Conservation (phyloP, 2,888 invertebrate genomes). For the Deroplatys truncata region DNA sequence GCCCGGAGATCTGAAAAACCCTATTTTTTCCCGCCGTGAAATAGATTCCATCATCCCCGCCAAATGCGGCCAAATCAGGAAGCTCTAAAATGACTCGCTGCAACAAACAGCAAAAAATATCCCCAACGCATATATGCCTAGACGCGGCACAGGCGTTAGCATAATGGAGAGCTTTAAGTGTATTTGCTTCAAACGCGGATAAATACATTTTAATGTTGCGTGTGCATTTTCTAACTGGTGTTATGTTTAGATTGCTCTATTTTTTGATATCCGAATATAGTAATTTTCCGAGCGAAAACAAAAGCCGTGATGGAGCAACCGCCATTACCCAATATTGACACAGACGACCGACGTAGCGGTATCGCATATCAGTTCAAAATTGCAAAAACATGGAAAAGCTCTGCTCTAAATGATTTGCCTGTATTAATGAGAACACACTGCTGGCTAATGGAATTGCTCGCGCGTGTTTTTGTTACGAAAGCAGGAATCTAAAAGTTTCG, state of each 20-base stretch:
- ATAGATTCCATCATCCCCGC: too few species aligned
- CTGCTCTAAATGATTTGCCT: not conserved
- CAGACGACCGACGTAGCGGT: not conserved
- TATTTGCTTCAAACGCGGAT: not conserved
- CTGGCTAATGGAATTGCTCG: not conserved
- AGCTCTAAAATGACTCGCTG: too few species aligned
- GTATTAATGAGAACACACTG: not conserved
- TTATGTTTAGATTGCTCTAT: not conserved
- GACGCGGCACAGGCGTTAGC: not conserved
- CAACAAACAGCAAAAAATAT: not conserved
- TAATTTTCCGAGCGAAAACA: not conserved
- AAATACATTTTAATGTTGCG: not conserved
- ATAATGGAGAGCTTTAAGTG: not conserved
- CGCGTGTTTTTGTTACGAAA: not conserved
- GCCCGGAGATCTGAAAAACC: too few species aligned
- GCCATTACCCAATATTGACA: not conserved
- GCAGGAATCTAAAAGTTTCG: not conserved
- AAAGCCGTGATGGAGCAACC: not conserved
- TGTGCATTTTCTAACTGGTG: not conserved
- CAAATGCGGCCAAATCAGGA: too few species aligned
- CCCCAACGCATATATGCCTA: not conserved
- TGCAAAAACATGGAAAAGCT: not conserved
- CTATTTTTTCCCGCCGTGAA: too few species aligned
- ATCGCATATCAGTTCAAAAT: not conserved
- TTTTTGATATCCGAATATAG: not conserved